Evolutionary conservation across 2,888 invertebrate species (phyloP).

Genomic region (Thera obeliscata): DNA sequence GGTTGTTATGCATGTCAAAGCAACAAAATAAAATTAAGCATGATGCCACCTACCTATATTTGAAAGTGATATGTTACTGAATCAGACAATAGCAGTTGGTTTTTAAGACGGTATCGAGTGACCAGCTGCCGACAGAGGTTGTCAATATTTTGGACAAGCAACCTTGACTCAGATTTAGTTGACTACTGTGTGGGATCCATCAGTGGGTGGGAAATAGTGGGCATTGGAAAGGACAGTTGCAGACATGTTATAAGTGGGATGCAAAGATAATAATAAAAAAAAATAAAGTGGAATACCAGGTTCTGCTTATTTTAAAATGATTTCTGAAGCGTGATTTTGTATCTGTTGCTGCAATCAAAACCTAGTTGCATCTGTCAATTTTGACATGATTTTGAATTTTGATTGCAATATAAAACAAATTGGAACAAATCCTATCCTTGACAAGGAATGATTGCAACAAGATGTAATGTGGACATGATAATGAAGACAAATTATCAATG

Average conservation of each 20-base stretch:
- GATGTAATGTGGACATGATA: too few relatives aligned
- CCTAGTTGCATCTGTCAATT: too few relatives aligned
- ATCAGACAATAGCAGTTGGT: background rate
- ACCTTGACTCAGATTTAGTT: constrained; percentile 47
- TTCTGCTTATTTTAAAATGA: background rate
- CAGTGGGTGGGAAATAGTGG: constrained; percentile 53
- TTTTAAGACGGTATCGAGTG: background rate
- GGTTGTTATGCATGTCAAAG: too few relatives aligned
- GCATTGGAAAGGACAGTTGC: constrained; percentile 45
- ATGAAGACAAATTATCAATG: constrained; percentile 32
- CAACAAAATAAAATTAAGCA: too few relatives aligned
- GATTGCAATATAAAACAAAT: too few relatives aligned
- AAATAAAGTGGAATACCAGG: background rate
- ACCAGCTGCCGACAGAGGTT: background rate
- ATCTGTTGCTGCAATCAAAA: too few relatives aligned
- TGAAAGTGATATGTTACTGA: too few relatives aligned
- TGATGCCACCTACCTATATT: too few relatives aligned
- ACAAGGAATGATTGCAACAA: too few relatives aligned
- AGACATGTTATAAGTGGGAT: constrained; percentile 21
- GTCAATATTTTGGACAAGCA: constrained; percentile 8
- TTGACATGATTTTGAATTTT: too few relatives aligned
- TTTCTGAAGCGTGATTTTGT: background rate
- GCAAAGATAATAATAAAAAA: constrained; percentile 12
- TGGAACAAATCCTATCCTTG: too few relatives aligned
- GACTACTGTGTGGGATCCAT: constrained; percentile 44